Base-by-base conservation (phyloP, 2,888 invertebrate genomes). In the Onthophagus sagittarius region DNA sequence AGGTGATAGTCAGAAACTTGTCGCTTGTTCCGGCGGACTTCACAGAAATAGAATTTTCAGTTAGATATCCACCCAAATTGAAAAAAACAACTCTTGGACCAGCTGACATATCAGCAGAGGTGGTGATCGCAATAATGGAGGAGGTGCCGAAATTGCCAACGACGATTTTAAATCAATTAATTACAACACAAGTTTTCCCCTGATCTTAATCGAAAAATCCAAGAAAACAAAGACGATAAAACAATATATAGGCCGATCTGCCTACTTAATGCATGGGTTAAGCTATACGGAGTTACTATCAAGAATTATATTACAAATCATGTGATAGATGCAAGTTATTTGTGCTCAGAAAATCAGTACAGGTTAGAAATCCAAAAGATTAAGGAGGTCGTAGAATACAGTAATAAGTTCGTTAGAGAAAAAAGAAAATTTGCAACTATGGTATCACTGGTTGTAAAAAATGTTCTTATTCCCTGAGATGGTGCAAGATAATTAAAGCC, bases 101-200 rank as follows among this genome's bases (percentile, higher is more conserved):
- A 5, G 73, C 71, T 69, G 71, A 67, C 0, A 13, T 73, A 0
- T 69, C 73, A 1, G 69, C 71, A 9, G 73, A 73, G 13, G 39
- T 63, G 0, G 11, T 70, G 14, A 71, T 7, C 1, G 3, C 1
- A 2, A 33, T 15, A 23, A n/a, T 65, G 5, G 5, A 3, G 9
- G 15, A n/a, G 11, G 15, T n/a, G 2, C 65, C 15, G 15, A 9
- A 11, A n/a, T 1, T 65, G 2, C 15, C 15, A 11, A 7, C 15
- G 3, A 15, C 2, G 3, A 2, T 65, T 5, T 65, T 65, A 15
- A 65, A 11, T 15, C 2, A 15, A 3, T 65, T n/a, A n/a, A 15
- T 23, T 65, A 9, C 2, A 65, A 15, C 15, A 15, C 65, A 15
- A 15, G 6, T 63, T 15, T 63, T 15, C 13, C 63, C 63, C 63